phyloP scores from a whole-genome alignment of 1,140 invertebrate genomes.

The Bombus confusus region DNA sequence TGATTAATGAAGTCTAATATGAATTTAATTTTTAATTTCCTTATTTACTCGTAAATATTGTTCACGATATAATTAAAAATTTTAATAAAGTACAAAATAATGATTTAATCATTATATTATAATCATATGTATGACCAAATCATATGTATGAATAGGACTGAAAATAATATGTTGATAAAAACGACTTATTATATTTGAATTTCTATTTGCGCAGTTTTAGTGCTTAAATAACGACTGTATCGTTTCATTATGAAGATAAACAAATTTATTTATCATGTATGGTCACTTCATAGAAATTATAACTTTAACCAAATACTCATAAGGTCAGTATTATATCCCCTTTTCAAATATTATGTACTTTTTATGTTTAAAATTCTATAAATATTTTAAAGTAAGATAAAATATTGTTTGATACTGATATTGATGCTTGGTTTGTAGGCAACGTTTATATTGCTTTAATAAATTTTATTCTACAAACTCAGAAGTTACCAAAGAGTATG shows the following conservation, averaged over 20 bases:
- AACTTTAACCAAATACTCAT: background rate
- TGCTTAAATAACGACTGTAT: background rate
- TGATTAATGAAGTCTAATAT: background rate
- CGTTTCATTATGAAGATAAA: constrained; percentile 5
- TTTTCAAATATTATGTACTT: background rate
- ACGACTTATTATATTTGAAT: background rate
- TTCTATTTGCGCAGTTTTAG: background rate
- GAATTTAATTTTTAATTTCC: background rate
- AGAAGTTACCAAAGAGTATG: constrained; percentile 63
- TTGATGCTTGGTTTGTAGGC: constrained; percentile 22
- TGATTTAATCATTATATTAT: background rate
- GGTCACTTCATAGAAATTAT: background rate
- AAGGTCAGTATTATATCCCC: background rate
- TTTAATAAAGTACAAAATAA: no score
- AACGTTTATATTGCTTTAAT: background rate
- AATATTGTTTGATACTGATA: background rate
- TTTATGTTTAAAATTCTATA: background rate
- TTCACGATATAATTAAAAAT: no score
- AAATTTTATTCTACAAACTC: constrained; percentile 58
- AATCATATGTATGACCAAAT: no score
- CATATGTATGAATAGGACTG: no score
- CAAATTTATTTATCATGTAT: constrained; percentile 8
- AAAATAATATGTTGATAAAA: background rate
- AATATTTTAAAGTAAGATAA: background rate
- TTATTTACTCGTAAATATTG: no score